Percentiles rank a stretch among this genome's conserved stretches.
These are phyloP conservation scores for Parnassius orleans DNA, from an alignment of 2,888 invertebrate genomes.

Conservation along the genomic window DNA sequence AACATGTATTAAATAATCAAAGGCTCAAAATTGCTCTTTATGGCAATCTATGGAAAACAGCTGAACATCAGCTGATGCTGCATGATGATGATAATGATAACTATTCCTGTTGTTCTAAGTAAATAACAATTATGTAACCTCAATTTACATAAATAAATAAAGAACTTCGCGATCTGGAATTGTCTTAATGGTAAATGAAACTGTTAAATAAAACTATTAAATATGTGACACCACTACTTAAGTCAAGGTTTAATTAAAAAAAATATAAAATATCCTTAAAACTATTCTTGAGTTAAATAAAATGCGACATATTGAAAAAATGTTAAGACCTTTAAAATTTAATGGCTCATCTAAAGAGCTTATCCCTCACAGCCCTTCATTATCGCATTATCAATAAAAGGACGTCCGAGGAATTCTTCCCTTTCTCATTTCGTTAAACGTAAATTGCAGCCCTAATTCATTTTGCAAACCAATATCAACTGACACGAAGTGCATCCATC, in stretches of 20 bases:
- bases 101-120: no score
- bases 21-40: no score
- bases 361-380: slow-evolving; percentile 69
- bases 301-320: slow-evolving; percentile 53
- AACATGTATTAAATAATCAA: no score
- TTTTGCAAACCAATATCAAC: slow-evolving; percentile 38
- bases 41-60: no score
- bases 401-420: slow-evolving; percentile 69
- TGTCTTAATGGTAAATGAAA: neutral
- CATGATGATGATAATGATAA: no score
- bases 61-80: no score
- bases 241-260: no score
- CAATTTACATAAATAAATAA: no score
- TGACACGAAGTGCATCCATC: slow-evolving; percentile 32
- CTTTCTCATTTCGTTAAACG: slow-evolving; percentile 71
- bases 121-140: no score
- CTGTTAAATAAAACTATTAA: slow-evolving; percentile 29
- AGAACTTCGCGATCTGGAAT: neutral
- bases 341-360: slow-evolving; percentile 64
- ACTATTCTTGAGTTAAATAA: no score
- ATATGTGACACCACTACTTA: slow-evolving; percentile 14
- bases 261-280: no score
- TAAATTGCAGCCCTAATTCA: slow-evolving; percentile 64
- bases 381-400: slow-evolving; percentile 76
- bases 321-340: slow-evolving; percentile 63